phyloP scores from a whole-genome alignment of 2,113 vertebrate species.

The Cyprinus carpio region DNA sequence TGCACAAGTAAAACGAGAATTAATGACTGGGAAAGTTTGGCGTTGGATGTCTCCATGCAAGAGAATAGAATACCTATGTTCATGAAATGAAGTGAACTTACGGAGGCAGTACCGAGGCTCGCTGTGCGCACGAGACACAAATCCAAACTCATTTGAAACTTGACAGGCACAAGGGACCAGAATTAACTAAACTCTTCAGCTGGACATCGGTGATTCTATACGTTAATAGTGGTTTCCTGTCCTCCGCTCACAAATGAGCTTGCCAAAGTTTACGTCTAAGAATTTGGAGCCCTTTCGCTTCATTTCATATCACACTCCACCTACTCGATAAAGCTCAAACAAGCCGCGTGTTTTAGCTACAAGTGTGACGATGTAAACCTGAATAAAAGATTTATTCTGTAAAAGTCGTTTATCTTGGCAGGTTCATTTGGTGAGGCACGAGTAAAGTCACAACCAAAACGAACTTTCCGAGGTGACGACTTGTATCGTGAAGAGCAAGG shows the following conservation, averaged over 20 bases:
- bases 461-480: neutral
- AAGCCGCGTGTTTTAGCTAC: constrained; percentile 11
- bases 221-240: neutral
- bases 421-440: neutral
- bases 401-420: neutral
- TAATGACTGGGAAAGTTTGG: neutral
- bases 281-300: constrained; percentile 35
- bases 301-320: constrained; percentile 38
- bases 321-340: constrained; percentile 28
- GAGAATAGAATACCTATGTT: neutral
- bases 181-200: constrained; percentile 6
- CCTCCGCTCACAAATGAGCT: neutral
- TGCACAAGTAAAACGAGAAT: neutral
- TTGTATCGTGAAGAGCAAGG: neutral
- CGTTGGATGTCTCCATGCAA: neutral
- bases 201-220: neutral
- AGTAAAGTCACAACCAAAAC: neutral
- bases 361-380: neutral
- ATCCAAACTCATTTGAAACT: constrained; percentile 42
- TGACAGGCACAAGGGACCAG: neutral
- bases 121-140: constrained; percentile 32
- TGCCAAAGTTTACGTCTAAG: constrained; percentile 5
- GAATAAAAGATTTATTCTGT: neutral
- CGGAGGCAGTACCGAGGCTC: constrained; percentile 39
- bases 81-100: constrained; percentile 72